Evolutionary conservation across 1,140 invertebrate species (phyloP), one percentile per base, ranked within the genome.

Genomic region (Drosophila ogumai): DNA sequence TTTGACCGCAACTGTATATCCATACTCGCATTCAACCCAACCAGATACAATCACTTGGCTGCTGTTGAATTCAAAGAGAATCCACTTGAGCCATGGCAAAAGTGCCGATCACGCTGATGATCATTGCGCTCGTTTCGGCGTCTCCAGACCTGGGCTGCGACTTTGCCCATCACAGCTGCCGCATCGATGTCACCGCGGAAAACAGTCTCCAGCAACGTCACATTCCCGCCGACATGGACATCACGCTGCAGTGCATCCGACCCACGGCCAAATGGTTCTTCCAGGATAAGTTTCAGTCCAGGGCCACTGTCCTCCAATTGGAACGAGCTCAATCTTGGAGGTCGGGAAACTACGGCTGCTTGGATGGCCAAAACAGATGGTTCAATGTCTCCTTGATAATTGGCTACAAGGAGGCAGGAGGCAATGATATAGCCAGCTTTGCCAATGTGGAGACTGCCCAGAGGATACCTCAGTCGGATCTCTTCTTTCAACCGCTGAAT

Each of bases 71-170:
- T 72, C 69, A 0, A 59, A 50, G 36, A 72, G 69, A 72, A 59
- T 50, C 63, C 60, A 88, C 82, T 80, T 77, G 71, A 88, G 54
- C 49, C 49, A 88, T 84, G 84, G 76, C 60, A 84, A 87, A 87
- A 66, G 47, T 87, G 84, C 84, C 60, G 50, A 87, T 87, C 82
- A 88, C 79, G 63, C 58, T 79, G 44, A 66, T 69, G 64, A 66
- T 72, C 66, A 86, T 77, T 64, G 52, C 57, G 54, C 43, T 63
- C 57, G 41, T 17, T 50, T 61, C 31, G 40, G 43, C 63, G 32
- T 19, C 74, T 36, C 17, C 75, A 36, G 17, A 68, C 28, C 9
- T 55, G 43, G 63, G 47, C 34, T 88, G 84, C 73, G 72, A 80
- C 25, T 74, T 73, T 6, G 66, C 65, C 68, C 43, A 60, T 36